Evolutionary conservation across 1,140 invertebrate genomes (phyloP), one percentile per base, ranked within the genome.

Genomic region (Caenorhabditis briggsae): DNA sequence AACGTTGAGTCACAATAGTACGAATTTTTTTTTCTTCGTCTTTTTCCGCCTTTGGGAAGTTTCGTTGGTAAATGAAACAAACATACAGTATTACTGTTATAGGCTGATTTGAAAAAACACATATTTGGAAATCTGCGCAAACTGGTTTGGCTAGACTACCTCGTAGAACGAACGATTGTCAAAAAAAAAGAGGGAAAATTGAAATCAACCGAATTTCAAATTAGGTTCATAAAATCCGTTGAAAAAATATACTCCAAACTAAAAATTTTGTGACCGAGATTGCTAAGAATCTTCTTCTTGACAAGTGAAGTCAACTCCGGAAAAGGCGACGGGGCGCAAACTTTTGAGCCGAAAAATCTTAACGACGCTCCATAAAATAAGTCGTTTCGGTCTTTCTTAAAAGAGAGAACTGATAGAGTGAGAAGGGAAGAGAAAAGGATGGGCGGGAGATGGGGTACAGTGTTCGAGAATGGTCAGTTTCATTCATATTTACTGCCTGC

Each of bases 1-100:
- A 78, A 23, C 50, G 84, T 58, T 78, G 65, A 70, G 78, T 64
- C 84, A 86, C 65, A 56, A 74, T n/a, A 9, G 61, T 65, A 65
- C 9, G 16, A 53, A 16, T 61, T 50, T 78, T 78, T 50, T 48
- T 20, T 50, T 20, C n/a, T 50, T n/a, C 23, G 41, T 61, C 20
- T 7, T 61, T 61, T 58, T 58, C 43, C 41, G 9, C 5, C 43
- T 16, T 70, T 41, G 64, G 43, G 16, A 43, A 23, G 25, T n/a
- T 65, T 9, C 2, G 43, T 46, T 8, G 64, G 46, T 18, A n/a
- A 23, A 64, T 18, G 7, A 46, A 70, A 70, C 33, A 46, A 70
- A 70, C 33, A 33, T 33, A 33, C 33, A 33, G 33, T 33, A 33
- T 33, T 33, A 33, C 33, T 33, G 33, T 33, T 33, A 33, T 33